Percentiles rank a stretch among this genome's conserved stretches.
Evolutionary conservation across 2,113 vertebrate genomes (phyloP).

Genomic region (Smithornis capensis): DNA sequence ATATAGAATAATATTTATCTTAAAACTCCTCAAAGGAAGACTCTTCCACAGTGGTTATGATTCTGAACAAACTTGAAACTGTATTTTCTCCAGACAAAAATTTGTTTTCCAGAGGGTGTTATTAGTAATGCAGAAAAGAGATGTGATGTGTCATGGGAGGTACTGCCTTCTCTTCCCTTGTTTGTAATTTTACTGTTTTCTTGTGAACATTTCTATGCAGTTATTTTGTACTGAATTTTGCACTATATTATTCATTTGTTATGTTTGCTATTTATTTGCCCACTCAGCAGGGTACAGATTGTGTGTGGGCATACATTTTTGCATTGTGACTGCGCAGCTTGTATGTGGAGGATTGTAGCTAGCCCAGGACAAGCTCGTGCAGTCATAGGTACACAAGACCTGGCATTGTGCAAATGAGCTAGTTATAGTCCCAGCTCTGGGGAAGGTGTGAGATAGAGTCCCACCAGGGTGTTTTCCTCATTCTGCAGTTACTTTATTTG

Average conservation of each 20-base stretch:
- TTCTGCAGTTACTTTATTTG: not conserved
- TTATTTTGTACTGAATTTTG: not conserved
- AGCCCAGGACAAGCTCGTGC: not conserved
- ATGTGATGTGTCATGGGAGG: not conserved
- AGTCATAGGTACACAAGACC: not conserved
- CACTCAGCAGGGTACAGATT: not conserved
- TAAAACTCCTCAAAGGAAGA: not conserved
- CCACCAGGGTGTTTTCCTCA: not conserved
- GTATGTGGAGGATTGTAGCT: not conserved
- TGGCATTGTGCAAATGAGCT: not conserved
- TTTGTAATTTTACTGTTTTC: not conserved
- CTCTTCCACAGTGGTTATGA: not conserved
- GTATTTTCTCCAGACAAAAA: not conserved
- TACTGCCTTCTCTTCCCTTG: not conserved
- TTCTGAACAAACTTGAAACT: not conserved
- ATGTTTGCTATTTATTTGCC: not conserved
- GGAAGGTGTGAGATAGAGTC: not conserved
- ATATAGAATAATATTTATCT: not conserved
- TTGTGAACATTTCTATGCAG: not conserved
- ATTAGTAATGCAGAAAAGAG: not conserved
- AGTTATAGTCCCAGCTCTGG: not conserved
- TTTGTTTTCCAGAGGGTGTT: not conserved
- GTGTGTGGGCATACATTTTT: not conserved
- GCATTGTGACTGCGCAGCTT: conserved; percentile 23
- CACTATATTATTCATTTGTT: not conserved